Conservation (phyloP, 2,113 vertebrate species). For the Diphyllodes magnificus region DNA sequence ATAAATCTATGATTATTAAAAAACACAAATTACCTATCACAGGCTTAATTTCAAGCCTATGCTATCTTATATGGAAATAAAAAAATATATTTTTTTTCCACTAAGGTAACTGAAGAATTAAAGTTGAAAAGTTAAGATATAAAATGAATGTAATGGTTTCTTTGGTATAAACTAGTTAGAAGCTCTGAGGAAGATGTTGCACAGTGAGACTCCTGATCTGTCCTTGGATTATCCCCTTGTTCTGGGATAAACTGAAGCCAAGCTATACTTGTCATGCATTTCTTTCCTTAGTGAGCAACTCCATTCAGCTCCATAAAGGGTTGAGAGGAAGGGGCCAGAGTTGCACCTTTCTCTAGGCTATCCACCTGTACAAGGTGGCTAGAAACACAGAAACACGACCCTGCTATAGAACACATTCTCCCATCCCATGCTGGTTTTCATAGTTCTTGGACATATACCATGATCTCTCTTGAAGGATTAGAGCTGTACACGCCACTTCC, state of each 20-base stretch:
- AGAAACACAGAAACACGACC: neutral
- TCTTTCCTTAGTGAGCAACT: neutral
- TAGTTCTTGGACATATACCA: neutral
- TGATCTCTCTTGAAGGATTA: neutral
- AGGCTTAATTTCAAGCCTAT: neutral
- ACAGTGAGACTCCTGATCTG: neutral
- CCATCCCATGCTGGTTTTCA: neutral
- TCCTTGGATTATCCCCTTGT: neutral
- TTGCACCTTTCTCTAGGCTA: neutral
- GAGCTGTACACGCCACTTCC: neutral
- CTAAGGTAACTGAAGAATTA: neutral
- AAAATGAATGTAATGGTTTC: neutral
- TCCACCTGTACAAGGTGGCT: neutral
- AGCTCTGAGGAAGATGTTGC: neutral
- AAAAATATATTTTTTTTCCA: neutral
- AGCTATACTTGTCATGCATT: neutral
- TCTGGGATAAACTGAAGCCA: neutral
- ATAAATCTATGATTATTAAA: slow-evolving; percentile 56
- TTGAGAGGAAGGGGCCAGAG: neutral
- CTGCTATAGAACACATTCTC: neutral
- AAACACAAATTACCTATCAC: neutral
- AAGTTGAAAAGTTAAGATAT: neutral
- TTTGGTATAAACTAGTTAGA: neutral
- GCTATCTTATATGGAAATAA: neutral
- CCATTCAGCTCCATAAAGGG: neutral